Evolutionary conservation across 2,888 invertebrate species (phyloP).

Genomic region (Capitulum mitella): DNA sequence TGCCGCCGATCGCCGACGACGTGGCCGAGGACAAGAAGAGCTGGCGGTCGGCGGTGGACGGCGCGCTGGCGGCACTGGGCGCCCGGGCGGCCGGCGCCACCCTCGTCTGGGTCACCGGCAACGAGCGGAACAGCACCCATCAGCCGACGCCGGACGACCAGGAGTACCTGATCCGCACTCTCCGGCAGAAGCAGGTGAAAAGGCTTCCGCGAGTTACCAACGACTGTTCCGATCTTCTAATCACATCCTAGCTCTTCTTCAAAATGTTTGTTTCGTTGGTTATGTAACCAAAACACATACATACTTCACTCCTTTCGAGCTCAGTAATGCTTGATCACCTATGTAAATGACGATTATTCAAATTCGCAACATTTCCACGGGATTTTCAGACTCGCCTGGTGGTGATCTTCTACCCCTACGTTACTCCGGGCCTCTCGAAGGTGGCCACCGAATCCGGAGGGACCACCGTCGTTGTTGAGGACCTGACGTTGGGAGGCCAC

Average conservation of each 20-base stretch:
- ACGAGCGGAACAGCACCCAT: background rate
- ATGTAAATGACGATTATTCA: too few species aligned
- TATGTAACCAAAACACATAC: too few species aligned
- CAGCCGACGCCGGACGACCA: background rate
- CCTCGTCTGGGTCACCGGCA: background rate
- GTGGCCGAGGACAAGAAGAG: background rate
- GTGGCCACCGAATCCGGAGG: conserved; percentile 48
- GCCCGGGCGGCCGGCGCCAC: background rate
- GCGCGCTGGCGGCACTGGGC: background rate
- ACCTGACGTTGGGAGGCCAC: conserved; percentile 43
- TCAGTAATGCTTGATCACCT: too few species aligned
- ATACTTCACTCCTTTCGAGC: too few species aligned
- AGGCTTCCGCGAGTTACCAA: too few species aligned
- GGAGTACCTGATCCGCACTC: background rate
- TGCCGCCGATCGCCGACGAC: conserved; percentile 19
- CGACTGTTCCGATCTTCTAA: too few species aligned
- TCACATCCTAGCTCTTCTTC: too few species aligned
- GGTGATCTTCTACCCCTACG: conserved; percentile 16
- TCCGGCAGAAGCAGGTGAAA: too few species aligned
- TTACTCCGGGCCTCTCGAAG: conserved; percentile 44
- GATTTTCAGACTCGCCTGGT: background rate
- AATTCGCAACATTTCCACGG: too few species aligned
- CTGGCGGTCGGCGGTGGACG: background rate
- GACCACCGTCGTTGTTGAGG: conserved; percentile 49
- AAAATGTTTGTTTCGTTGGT: too few species aligned